phyloP scores from a whole-genome alignment of 2,888 invertebrate genomes.

The Lasioglossum morio region DNA sequence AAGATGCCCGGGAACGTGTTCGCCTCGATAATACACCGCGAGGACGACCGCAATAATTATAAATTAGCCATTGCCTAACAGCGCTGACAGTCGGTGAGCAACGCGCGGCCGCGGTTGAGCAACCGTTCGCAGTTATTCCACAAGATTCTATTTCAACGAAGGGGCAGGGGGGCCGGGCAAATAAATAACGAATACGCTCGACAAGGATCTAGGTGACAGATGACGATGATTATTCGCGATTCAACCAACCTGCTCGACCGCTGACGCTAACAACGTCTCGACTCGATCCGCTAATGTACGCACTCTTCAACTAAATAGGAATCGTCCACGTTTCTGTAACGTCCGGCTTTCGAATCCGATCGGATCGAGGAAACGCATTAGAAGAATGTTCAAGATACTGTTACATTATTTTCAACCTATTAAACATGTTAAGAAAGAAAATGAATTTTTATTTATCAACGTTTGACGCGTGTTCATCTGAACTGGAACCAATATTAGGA shows the following conservation, averaged over 20 bases:
- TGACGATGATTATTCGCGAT: constrained; percentile 57
- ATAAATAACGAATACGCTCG: constrained; percentile 21
- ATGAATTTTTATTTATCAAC: too few species aligned
- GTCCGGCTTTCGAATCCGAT: constrained; percentile 4
- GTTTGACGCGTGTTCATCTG: too few species aligned
- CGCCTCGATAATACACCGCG: background rate
- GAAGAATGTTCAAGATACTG: too few species aligned
- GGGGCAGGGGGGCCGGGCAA: constrained; percentile 10
- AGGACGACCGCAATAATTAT: constrained; percentile 22
- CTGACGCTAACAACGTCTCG: constrained; percentile 38
- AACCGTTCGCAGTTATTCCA: constrained; percentile 8
- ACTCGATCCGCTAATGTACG: constrained; percentile 20
- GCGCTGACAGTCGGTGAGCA: background rate
- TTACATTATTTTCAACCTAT: too few species aligned
- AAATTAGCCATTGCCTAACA: constrained; percentile 23
- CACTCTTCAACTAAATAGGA: constrained; percentile 5
- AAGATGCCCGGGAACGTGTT: constrained; percentile 14
- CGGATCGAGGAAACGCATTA: background rate
- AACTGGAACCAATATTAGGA: too few species aligned
- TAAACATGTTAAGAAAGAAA: too few species aligned
- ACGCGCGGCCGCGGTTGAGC: background rate
- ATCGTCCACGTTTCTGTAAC: background rate
- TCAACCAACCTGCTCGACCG: constrained; percentile 53
- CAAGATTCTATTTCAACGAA: constrained; percentile 11
- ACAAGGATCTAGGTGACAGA: constrained; percentile 56